Percentiles rank a stretch among this genome's conserved stretches.
Conservation (phyloP, 2,113 vertebrate genomes). For the Oryzias woworae region DNA sequence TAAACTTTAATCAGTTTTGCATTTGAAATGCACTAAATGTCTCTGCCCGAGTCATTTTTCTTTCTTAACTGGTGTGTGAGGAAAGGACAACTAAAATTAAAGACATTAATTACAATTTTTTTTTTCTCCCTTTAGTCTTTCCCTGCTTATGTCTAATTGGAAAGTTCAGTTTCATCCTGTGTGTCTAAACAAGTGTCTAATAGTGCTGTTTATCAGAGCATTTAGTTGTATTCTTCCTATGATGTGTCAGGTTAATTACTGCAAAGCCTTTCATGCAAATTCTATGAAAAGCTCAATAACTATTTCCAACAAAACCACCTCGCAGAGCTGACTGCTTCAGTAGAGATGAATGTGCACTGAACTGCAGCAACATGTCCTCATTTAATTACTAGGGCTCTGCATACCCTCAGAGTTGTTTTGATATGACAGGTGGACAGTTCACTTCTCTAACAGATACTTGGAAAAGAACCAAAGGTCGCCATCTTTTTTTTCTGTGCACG, state of each 20-base stretch:
- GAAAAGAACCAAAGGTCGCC: no score
- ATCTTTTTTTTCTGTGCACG: no score
- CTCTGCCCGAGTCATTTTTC: constrained; percentile 72
- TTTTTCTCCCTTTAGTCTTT: constrained; percentile 24
- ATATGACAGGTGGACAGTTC: no score
- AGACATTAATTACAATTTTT: constrained; percentile 72
- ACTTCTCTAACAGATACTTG: no score
- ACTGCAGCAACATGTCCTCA: constrained; percentile 21
- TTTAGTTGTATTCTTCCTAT: constrained; percentile 62
- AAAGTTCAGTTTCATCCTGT: constrained; percentile 69
- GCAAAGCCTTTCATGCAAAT: constrained; percentile 54
- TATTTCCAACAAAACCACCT: constrained; percentile 57
- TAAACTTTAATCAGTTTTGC: constrained; percentile 82
- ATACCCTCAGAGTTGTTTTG: no score
- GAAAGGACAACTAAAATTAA: constrained; percentile 66
- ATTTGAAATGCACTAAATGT: constrained; percentile 81
- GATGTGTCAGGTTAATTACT: constrained; percentile 68
- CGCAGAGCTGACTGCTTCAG: constrained; percentile 43
- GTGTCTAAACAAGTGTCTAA: constrained; percentile 76
- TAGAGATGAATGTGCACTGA: constrained; percentile 15
- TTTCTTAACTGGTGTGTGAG: constrained; percentile 64
- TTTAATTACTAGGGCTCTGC: constrained; percentile 11
- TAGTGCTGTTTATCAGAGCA: constrained; percentile 78
- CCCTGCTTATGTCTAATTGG: constrained; percentile 47
- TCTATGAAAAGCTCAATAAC: constrained; percentile 40